Percentiles rank a stretch among this genome's conserved stretches.
Evolutionary conservation across 92 coral and sea anemone genomes (phyloP).

Genomic region (Epizoanthus stellaris): DNA sequence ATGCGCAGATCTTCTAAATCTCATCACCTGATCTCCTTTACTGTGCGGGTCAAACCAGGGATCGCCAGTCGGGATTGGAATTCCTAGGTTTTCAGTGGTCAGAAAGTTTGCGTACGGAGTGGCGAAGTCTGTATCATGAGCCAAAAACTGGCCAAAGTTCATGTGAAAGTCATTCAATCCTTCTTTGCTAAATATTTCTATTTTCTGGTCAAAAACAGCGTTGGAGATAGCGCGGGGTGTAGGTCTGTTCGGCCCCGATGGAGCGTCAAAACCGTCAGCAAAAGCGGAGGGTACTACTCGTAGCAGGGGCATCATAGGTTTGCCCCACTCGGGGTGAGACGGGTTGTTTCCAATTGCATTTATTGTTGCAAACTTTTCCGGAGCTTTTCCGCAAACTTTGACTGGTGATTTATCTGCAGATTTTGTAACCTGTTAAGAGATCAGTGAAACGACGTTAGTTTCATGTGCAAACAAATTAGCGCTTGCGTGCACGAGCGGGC

Average conservation of each 20-base stretch:
- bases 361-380: conserved; percentile 77
- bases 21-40: conserved; percentile 91
- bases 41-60: conserved; percentile 98
- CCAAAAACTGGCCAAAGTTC: conserved; percentile 96
- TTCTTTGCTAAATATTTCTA: conserved; percentile 70
- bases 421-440: conserved; percentile 46
- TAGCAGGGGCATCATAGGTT: conserved; percentile 88
- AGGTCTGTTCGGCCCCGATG: conserved; percentile 88
- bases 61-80: conserved; percentile 90
- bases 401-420: conserved; percentile 17
- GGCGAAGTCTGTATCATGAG: conserved; percentile 98
- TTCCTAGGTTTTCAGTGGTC: conserved; percentile 93
- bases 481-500: background rate
- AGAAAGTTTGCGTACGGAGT: conserved; percentile 97
- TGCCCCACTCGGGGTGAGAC: conserved; percentile 82
- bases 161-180: conserved; percentile 93
- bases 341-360: conserved; percentile 89
- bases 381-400: background rate
- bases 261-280: conserved; percentile 87
- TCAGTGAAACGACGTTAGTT: background rate
- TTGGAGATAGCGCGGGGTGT: conserved; percentile 91
- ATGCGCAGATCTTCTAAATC: conserved; percentile 94
- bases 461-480: background rate
- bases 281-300: conserved; percentile 80
- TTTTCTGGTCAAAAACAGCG: conserved; percentile 88